Evolutionary conservation across 2,888 invertebrate species (phyloP).

Genomic region (Autographa pulchrina): DNA sequence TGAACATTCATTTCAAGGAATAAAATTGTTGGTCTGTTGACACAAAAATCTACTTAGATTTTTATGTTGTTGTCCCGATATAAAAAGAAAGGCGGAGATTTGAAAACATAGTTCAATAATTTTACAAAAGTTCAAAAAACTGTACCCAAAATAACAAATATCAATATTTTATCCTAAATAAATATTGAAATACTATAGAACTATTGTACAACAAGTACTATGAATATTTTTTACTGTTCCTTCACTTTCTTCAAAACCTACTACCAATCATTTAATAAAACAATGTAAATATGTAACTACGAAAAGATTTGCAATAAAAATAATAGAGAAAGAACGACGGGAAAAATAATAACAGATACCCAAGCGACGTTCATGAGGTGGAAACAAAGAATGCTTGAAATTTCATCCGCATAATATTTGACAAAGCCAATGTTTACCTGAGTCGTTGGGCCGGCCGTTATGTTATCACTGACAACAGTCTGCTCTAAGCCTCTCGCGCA

Average conservation of each 20-base stretch:
- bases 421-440: slow-evolving; percentile 82
- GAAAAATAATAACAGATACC: slow-evolving; percentile 49
- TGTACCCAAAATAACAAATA: too few species aligned
- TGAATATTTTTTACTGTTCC: too few species aligned
- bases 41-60: too few species aligned
- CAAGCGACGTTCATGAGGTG: slow-evolving; percentile 54
- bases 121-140: too few species aligned
- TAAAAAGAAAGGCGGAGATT: too few species aligned
- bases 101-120: too few species aligned
- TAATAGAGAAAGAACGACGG: slow-evolving; percentile 34
- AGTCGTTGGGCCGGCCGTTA: slow-evolving; percentile 72
- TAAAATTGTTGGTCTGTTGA: too few species aligned
- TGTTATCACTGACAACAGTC: slow-evolving; percentile 82
- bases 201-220: too few species aligned
- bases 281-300: slow-evolving; percentile 6
- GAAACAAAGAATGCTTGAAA: slow-evolving; percentile 79
- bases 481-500: slow-evolving; percentile 63
- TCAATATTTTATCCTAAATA: too few species aligned
- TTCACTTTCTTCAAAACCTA: background rate
- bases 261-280: slow-evolving; percentile 1
- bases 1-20: too few species aligned
- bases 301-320: slow-evolving; percentile 28
- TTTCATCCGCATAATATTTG: slow-evolving; percentile 83
- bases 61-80: too few species aligned
- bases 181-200: too few species aligned